Conservation (phyloP, 1,140 invertebrate species). For the Oncopodura yosiiana region DNA sequence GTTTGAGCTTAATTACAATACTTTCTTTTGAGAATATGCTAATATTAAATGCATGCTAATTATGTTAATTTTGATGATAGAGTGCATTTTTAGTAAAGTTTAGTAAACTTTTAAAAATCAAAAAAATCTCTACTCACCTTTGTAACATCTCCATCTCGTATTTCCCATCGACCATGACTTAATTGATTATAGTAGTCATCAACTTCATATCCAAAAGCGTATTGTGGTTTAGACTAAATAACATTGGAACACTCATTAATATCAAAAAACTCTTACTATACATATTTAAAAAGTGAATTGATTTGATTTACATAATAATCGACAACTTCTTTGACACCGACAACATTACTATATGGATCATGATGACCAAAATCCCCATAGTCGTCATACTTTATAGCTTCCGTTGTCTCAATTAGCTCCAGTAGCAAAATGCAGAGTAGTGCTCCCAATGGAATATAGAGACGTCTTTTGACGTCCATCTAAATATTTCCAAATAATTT, state of each 20-base stretch:
- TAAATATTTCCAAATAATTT: constrained; percentile 7
- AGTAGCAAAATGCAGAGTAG: too few relatives aligned
- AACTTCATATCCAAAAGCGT: constrained; percentile 35
- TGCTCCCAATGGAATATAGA: constrained; percentile 6
- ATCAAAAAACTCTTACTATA: background rate
- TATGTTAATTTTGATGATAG: too few relatives aligned
- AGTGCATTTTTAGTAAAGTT: background rate
- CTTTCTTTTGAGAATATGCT: too few relatives aligned
- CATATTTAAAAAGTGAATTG: background rate
- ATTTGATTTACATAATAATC: constrained; percentile 25
- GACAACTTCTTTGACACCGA: constrained; percentile 22
- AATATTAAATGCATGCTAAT: too few relatives aligned
- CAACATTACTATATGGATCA: constrained; percentile 10
- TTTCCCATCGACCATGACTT: constrained; percentile 35
- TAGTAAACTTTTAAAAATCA: background rate
- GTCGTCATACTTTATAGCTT: constrained; percentile 10
- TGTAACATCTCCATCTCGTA: constrained; percentile 30
- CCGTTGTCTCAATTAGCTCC: constrained; percentile 6
- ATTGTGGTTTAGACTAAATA: constrained; percentile 32
- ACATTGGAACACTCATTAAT: background rate
- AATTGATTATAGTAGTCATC: constrained; percentile 35
- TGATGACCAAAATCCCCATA: constrained; percentile 12
- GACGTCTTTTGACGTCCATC: background rate
- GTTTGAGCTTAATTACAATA: too few relatives aligned
- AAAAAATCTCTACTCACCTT: constrained; percentile 9